These are phyloP conservation scores for Limnephilus marmoratus DNA, from an alignment of 2,888 invertebrate species.

Conservation along the genomic window DNA sequence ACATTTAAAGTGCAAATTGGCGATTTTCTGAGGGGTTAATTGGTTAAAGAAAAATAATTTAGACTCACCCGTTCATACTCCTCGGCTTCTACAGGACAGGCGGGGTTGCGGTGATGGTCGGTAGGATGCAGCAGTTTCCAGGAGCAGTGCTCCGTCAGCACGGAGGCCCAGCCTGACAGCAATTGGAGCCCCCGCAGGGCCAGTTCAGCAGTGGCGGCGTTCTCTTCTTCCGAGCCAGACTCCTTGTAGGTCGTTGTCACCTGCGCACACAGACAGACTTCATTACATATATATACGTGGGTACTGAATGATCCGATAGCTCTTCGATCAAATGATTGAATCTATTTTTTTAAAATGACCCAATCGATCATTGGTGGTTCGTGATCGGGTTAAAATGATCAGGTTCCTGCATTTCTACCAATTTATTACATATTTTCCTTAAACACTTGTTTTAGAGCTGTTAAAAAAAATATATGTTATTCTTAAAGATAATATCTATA, in stretches of 20 bases:
- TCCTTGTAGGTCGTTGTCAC: slow-evolving; percentile 96
- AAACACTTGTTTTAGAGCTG: no score
- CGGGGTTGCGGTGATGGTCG: slow-evolving; percentile 95
- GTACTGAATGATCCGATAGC: no score
- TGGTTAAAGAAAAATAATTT: not conserved
- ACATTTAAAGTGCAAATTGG: no score
- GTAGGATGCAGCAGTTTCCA: slow-evolving; percentile 99
- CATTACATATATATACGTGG: not conserved
- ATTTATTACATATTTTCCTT: no score
- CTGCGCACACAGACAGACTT: slow-evolving; percentile 70
- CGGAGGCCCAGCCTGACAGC: slow-evolving; percentile 97
- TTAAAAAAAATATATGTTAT: no score
- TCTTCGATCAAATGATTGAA: no score
- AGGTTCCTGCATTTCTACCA: no score
- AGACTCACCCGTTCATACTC: slow-evolving; percentile 93
- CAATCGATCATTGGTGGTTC: no score
- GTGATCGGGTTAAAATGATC: no score
- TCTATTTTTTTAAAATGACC: no score
- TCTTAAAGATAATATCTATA: no score
- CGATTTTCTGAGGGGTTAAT: no score
- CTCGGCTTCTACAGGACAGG: slow-evolving; percentile 97
- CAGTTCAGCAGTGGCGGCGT: slow-evolving; percentile 92
- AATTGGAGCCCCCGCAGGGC: slow-evolving; percentile 95
- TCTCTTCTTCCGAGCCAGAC: slow-evolving; percentile 93
- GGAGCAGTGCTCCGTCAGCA: slow-evolving; percentile 96